Evolutionary conservation across 2,797 vertebrate genomes (phyloP).

Genomic region (Graptemys geographica): DNA sequence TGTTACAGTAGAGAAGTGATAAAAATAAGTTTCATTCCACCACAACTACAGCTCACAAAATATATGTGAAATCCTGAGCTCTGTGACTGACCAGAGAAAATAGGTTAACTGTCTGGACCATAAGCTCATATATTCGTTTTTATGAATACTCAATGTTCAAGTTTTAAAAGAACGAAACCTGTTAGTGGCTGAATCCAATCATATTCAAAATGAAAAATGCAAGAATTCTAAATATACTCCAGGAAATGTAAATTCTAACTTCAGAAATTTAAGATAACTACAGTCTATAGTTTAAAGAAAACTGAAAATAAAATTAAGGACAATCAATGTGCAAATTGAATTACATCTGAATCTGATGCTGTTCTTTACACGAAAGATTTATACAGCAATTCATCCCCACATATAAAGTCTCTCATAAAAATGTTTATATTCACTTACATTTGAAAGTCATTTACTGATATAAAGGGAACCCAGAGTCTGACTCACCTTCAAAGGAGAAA

Average conservation of each 20-base stretch:
- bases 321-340: too few relatives aligned
- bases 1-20: not conserved
- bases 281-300: too few relatives aligned
- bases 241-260: too few relatives aligned
- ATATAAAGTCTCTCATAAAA: too few relatives aligned
- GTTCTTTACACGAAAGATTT: not conserved
- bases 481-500: not conserved
- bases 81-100: not conserved
- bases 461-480: not conserved
- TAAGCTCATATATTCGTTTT: not conserved
- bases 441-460: too few relatives aligned
- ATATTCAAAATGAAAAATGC: too few relatives aligned
- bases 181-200: too few relatives aligned
- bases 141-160: not conserved
- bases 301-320: too few relatives aligned
- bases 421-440: too few relatives aligned
- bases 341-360: not conserved
- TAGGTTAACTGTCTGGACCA: not conserved
- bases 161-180: too few relatives aligned
- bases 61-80: not conserved
- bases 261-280: too few relatives aligned
- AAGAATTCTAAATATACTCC: too few relatives aligned
- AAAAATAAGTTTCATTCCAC: not conserved
- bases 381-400: not conserved
- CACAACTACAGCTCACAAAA: not conserved